Base-by-base conservation (phyloP, 2,113 vertebrate species). In the Danionella cerebrum region DNA sequence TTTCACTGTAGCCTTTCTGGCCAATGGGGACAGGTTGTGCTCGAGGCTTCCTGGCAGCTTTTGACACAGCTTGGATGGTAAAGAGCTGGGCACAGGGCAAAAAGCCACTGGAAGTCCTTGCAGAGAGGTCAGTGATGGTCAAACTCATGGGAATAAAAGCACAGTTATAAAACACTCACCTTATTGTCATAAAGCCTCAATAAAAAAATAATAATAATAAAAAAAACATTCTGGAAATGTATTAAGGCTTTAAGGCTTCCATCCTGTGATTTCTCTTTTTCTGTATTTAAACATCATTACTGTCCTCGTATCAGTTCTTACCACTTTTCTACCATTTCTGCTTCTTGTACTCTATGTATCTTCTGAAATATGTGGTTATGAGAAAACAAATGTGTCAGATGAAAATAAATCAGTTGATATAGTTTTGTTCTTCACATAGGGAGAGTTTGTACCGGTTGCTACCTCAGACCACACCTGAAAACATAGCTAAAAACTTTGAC, bases 11-110 rank as follows among this genome's bases (percentile, higher is more conserved):
- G 96, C 96, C 96, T 0, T 99, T 99, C 82, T 99, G 96, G 96
- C 96, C 96, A 0, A 99, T 98, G 96, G 96, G 96, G 5, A 98
- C 96, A 1, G 96, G 96, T 3, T 99, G 96, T 64, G 96, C 96
- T 12, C 84, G 96, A 3, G 96, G 96, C 13, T 99, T 99, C 82
- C 65, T 99, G 75, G 96, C 96, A 14, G 96, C 94, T 24, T 95
- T 97, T 44, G 96, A 99, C 75, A 93, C 91, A 0, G 94, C 91
- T 0, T 99, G 96, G 96, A 98, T 98, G 94, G 92, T 95, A 55
- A 92, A 84, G 81, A 89, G 89, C 77, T 99, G 96, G 95, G 89
- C 93, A 22, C 90, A 95, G 76, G 92, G 91, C 24, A 89, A 80
- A 13, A 77, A 83, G 0, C 87, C 91, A 0, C 71, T 97, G 16